A percentile compares a stretch with the other conserved stretches of the same genome.
Evolutionary conservation across 2,113 vertebrate species (phyloP).

Genomic region (Australoheros scitulus): DNA sequence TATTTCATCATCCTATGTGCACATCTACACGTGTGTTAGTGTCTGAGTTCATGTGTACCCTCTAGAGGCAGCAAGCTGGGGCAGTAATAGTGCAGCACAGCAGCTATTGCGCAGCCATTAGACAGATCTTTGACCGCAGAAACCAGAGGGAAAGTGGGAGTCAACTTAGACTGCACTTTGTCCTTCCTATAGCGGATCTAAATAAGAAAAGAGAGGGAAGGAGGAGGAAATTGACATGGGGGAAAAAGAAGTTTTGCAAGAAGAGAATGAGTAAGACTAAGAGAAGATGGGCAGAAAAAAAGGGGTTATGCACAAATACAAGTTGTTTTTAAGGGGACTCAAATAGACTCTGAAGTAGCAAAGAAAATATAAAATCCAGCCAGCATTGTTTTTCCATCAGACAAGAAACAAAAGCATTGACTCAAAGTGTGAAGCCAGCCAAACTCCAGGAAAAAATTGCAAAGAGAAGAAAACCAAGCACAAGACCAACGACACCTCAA

Average conservation of each 20-base stretch:
- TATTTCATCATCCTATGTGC: slow-evolving; percentile 31
- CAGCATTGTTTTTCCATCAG: background rate
- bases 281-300: background rate
- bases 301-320: background rate
- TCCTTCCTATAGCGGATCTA: slow-evolving; percentile 94
- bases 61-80: slow-evolving; percentile 85
- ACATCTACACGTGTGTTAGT: background rate
- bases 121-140: slow-evolving; percentile 87
- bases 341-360: background rate
- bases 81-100: slow-evolving; percentile 89
- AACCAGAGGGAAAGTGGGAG: slow-evolving; percentile 86
- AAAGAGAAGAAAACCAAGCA: slow-evolving; percentile 43
- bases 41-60: slow-evolving; percentile 73
- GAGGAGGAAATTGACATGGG: slow-evolving; percentile 16
- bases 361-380: slow-evolving; percentile 29
- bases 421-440: slow-evolving; percentile 45
- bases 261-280: background rate
- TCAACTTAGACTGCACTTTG: slow-evolving; percentile 85
- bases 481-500: slow-evolving; percentile 20
- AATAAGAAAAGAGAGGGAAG: slow-evolving; percentile 3
- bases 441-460: slow-evolving; percentile 25
- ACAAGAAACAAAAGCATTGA: slow-evolving; percentile 25
- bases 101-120: slow-evolving; percentile 88
- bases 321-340: background rate
- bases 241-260: background rate